phyloP scores from a whole-genome alignment of 2,797 vertebrate species.

The Pangasius sanitwongsei region DNA sequence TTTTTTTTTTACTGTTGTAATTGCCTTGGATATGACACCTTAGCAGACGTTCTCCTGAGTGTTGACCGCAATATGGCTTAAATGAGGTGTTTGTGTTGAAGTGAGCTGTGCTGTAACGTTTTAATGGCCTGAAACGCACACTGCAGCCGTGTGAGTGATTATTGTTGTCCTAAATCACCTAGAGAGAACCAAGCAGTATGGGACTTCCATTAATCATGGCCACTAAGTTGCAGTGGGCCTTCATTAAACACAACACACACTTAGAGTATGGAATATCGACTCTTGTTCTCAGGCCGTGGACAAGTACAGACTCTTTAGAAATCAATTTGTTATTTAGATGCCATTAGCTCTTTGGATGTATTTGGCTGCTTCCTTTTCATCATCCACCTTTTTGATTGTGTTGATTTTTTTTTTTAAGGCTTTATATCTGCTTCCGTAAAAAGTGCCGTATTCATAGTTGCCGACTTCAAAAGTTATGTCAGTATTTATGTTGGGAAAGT shows the following conservation, averaged over 20 bases:
- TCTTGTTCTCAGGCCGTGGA: neutral
- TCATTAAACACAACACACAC: slow-evolving; percentile 55
- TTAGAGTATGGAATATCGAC: neutral
- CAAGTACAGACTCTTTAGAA: neutral
- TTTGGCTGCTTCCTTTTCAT: neutral
- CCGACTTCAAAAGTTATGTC: neutral
- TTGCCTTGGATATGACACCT: slow-evolving; percentile 17
- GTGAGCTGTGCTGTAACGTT: slow-evolving; percentile 72
- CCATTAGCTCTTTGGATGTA: neutral
- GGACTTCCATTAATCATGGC: slow-evolving; percentile 82
- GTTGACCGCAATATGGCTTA: slow-evolving; percentile 75
- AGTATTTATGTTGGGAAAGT: neutral
- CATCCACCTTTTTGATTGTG: neutral
- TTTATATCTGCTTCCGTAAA: neutral
- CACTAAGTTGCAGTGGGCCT: slow-evolving; percentile 66
- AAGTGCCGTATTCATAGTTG: neutral
- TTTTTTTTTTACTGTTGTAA: neutral
- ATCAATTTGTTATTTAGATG: slow-evolving; percentile 21
- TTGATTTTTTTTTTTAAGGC: neutral
- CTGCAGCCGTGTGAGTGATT: slow-evolving; percentile 78
- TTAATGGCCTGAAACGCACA: slow-evolving; percentile 79
- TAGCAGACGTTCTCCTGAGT: slow-evolving; percentile 66
- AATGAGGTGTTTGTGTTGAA: slow-evolving; percentile 81
- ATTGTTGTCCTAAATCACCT: slow-evolving; percentile 83
- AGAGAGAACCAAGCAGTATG: slow-evolving; percentile 65